Percentiles rank a stretch among this genome's conserved stretches.
Conservation (phyloP, 2,113 vertebrate species). For the Nyctereutes procyonoides region DNA sequence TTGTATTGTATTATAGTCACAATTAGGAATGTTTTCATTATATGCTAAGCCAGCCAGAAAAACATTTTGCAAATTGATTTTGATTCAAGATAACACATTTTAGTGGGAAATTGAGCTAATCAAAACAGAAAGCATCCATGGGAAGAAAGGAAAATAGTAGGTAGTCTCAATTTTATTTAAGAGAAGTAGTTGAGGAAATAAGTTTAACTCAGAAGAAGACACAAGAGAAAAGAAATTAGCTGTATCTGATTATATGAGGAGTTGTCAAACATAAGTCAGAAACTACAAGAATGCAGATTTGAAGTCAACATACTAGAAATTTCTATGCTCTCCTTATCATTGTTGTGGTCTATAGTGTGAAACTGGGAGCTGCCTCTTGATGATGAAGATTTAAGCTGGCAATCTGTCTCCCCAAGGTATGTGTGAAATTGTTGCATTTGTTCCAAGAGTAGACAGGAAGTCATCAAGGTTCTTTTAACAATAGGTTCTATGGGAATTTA, state of each 20-base stretch:
- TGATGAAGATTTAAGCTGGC: background rate
- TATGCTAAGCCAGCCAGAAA: constrained; percentile 11
- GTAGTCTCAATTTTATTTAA: background rate
- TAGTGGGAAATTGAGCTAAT: background rate
- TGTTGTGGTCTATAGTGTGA: background rate
- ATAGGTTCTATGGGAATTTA: background rate
- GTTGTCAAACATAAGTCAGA: background rate
- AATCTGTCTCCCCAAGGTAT: background rate
- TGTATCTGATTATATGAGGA: background rate
- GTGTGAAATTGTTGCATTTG: background rate
- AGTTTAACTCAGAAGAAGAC: background rate
- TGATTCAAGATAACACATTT: background rate
- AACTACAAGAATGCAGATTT: background rate
- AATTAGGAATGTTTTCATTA: background rate
- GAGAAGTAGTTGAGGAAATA: background rate
- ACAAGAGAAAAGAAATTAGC: background rate
- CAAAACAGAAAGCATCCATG: background rate
- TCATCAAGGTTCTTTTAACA: background rate
- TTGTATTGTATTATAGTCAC: background rate
- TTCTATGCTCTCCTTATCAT: background rate
- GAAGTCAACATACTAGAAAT: background rate
- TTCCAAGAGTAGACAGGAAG: background rate
- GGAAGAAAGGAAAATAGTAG: background rate
- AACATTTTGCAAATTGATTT: constrained; percentile 7
- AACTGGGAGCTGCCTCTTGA: background rate